Evolutionary conservation across 2,797 vertebrate genomes (phyloP).

Genomic region (Knipowitschia caucasica): DNA sequence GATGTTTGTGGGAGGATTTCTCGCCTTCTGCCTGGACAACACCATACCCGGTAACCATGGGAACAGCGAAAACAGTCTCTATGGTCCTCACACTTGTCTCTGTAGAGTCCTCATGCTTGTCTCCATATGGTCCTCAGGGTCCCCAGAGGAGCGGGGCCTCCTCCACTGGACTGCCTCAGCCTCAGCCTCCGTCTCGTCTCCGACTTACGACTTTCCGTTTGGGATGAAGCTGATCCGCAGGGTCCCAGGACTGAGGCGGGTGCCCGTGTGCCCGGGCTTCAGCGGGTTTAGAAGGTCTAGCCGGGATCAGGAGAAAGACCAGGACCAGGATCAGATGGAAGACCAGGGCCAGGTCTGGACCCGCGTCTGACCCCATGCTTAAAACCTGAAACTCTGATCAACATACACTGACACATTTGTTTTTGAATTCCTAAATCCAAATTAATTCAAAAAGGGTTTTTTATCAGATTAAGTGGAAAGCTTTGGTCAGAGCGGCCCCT

Average conservation of each 20-base stretch:
- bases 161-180: neutral
- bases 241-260: neutral
- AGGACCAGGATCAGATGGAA: neutral
- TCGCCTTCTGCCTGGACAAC: slow-evolving; percentile 93
- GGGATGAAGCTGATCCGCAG: slow-evolving; percentile 1
- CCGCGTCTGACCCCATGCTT: neutral
- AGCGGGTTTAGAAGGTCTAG: neutral
- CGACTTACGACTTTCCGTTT: slow-evolving; percentile 1
- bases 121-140: neutral
- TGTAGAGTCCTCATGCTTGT: too few relatives aligned
- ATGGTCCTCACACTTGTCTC: too few relatives aligned
- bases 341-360: slow-evolving; percentile 5
- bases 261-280: slow-evolving; percentile 1
- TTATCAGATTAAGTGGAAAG: too few relatives aligned
- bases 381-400: neutral
- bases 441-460: too few relatives aligned
- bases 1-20: slow-evolving; percentile 94
- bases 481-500: too few relatives aligned
- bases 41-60: slow-evolving; percentile 85
- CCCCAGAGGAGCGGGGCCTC: neutral
- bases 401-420: too few relatives aligned
- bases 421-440: too few relatives aligned
- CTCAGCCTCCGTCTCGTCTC: neutral
- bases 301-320: neutral
- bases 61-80: neutral